These are phyloP conservation scores for Erynnis tages DNA, from an alignment of 2,888 invertebrate genomes.

Conservation along the genomic window DNA sequence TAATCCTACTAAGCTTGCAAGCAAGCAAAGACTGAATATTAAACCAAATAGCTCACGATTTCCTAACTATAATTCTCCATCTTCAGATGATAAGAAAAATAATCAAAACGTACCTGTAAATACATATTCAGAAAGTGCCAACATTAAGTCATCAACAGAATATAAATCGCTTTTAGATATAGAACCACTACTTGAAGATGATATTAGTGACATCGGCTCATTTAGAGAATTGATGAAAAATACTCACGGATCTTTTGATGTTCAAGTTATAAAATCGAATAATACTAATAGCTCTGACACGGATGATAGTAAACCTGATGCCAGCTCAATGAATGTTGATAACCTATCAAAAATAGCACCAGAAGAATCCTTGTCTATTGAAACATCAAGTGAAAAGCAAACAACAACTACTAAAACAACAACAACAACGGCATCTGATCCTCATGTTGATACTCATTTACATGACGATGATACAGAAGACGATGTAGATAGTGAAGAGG, in stretches of 20 bases:
- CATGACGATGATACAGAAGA: slow-evolving; percentile 48
- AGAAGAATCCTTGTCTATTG: slow-evolving; percentile 26
- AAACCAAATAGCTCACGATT: slow-evolving; percentile 57
- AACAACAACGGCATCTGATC: slow-evolving; percentile 42
- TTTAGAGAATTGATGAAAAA: slow-evolving; percentile 76
- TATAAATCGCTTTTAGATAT: slow-evolving; percentile 77
- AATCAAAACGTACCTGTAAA: slow-evolving; percentile 43
- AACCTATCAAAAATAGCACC: slow-evolving; percentile 51
- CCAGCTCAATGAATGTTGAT: slow-evolving; percentile 65
- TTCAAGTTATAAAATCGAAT: slow-evolving; percentile 78
- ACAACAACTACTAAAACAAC: slow-evolving; percentile 34
- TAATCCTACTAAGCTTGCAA: slow-evolving; percentile 65
- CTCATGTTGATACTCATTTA: slow-evolving; percentile 36
- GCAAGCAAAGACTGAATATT: slow-evolving; percentile 62
- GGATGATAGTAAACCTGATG: slow-evolving; percentile 69
- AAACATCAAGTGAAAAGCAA: slow-evolving; percentile 28
- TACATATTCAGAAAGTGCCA: slow-evolving; percentile 43
- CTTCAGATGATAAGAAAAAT: slow-evolving; percentile 41
- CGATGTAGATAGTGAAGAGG: slow-evolving; percentile 57
- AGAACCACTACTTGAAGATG: slow-evolving; percentile 82
- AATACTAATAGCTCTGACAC: slow-evolving; percentile 40
- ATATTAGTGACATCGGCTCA: slow-evolving; percentile 74
- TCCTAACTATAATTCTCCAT: slow-evolving; percentile 48
- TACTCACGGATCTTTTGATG: slow-evolving; percentile 71
- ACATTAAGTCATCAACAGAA: slow-evolving; percentile 63